phyloP scores from a whole-genome alignment of 2,113 vertebrate species.

The Petrocephalus zakoni region DNA sequence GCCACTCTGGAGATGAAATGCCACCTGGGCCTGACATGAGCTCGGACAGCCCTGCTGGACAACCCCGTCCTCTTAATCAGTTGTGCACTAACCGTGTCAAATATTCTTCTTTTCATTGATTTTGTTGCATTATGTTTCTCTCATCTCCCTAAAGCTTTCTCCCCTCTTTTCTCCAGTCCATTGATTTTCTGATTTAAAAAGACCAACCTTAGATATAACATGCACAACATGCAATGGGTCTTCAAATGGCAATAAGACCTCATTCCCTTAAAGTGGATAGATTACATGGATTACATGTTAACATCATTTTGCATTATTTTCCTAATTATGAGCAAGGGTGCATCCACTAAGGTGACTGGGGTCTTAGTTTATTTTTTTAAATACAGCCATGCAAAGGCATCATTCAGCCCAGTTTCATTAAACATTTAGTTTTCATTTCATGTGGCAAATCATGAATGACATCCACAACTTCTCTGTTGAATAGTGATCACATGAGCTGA shows the following conservation, averaged over 20 bases:
- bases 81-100: conserved; percentile 25
- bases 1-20: conserved; percentile 49
- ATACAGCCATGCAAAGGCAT: neutral
- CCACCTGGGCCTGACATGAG: neutral
- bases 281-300: conserved; percentile 19
- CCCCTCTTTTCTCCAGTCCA: conserved; percentile 24
- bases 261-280: conserved; percentile 18
- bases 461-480: neutral
- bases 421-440: neutral
- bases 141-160: neutral
- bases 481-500: neutral
- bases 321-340: conserved; percentile 26
- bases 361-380: neutral
- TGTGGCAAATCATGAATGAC: neutral
- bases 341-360: conserved; percentile 27
- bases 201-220: conserved; percentile 13
- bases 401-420: neutral
- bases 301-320: conserved; percentile 27
- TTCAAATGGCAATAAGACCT: conserved; percentile 21
- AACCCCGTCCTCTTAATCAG: conserved; percentile 5
- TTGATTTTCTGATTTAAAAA: conserved; percentile 39
- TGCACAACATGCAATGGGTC: conserved; percentile 3
- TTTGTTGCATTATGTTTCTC: conserved; percentile 22
- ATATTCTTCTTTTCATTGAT: conserved; percentile 42
- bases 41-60: conserved; percentile 27